Evolutionary conservation across 2,888 invertebrate species (phyloP).

Genomic region (Dromius quadrimaculatus): DNA sequence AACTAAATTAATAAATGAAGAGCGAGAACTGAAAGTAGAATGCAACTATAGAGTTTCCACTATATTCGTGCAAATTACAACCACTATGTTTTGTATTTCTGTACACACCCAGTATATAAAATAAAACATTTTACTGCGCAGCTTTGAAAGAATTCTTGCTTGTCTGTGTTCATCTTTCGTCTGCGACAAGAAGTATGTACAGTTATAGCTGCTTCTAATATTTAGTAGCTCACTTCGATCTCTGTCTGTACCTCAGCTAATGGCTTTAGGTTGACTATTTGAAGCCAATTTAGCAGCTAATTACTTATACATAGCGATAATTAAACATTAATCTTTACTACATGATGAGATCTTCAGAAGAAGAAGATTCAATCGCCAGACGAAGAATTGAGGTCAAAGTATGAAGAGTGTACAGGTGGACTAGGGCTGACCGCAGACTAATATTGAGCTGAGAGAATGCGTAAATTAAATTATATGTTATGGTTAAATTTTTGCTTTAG

Average conservation of each 20-base stretch:
- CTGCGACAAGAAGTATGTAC: background rate
- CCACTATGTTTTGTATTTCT: too few relatives aligned
- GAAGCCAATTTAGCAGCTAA: conserved; percentile 33
- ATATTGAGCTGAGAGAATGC: too few relatives aligned
- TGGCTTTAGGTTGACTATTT: too few relatives aligned
- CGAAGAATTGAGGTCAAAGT: conserved; percentile 6
- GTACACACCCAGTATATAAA: too few relatives aligned
- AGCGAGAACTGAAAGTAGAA: too few relatives aligned
- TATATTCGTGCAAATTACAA: too few relatives aligned
- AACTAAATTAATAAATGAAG: too few relatives aligned
- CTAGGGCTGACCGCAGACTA: background rate
- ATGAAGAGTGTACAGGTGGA: background rate
- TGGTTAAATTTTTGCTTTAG: too few relatives aligned
- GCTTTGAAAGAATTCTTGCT: background rate
- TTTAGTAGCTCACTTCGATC: conserved; percentile 3
- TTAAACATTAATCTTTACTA: conserved; percentile 33
- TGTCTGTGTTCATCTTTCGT: background rate
- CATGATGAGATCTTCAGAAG: background rate
- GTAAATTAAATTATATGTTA: too few relatives aligned
- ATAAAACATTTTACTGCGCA: too few relatives aligned
- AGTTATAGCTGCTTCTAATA: conserved; percentile 2
- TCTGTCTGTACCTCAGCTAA: background rate
- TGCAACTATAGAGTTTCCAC: too few relatives aligned
- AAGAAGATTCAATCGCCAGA: conserved; percentile 19
- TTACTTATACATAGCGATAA: conserved; percentile 41